These are phyloP conservation scores for Liodrosophila aerea DNA, from an alignment of 2,888 invertebrate species.

Conservation along the genomic window DNA sequence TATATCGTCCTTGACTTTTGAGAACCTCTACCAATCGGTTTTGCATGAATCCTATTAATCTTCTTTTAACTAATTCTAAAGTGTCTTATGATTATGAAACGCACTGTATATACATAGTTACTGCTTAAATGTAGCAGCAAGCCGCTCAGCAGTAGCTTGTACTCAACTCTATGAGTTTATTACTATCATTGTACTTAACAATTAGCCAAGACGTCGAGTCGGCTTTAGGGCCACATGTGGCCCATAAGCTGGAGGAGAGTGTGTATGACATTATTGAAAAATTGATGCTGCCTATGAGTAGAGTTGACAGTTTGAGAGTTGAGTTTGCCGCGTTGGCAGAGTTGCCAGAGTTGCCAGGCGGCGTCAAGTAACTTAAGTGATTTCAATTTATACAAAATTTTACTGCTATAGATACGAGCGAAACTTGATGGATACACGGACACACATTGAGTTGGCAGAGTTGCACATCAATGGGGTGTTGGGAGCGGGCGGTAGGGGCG, in stretches of 20 bases:
- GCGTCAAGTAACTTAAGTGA: slow-evolving; percentile 52
- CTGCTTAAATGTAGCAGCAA: too few relatives aligned
- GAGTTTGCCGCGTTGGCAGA: neutral
- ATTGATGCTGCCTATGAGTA: slow-evolving; percentile 8
- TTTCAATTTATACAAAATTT: slow-evolving; percentile 53
- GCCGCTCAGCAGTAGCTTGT: too few relatives aligned
- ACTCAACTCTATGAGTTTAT: too few relatives aligned
- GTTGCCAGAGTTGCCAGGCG: slow-evolving; percentile 23
- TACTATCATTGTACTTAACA: neutral
- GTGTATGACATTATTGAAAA: slow-evolving; percentile 28
- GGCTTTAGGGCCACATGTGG: slow-evolving; percentile 1
- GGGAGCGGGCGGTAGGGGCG: neutral
- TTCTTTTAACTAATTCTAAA: too few relatives aligned
- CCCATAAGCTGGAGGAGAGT: slow-evolving; percentile 4
- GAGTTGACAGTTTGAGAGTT: neutral
- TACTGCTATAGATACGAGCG: slow-evolving; percentile 28
- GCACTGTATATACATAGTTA: too few relatives aligned
- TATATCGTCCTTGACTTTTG: too few relatives aligned
- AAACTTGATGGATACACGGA: slow-evolving; percentile 36
- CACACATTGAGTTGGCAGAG: slow-evolving; percentile 23
- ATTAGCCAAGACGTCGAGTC: slow-evolving; percentile 2
- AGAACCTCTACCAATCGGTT: too few relatives aligned
- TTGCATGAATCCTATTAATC: too few relatives aligned
- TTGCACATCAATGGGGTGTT: slow-evolving; percentile 13
- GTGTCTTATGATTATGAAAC: too few relatives aligned